Conservation (phyloP, 2,888 invertebrate genomes). For the Coelinius sp. region DNA sequence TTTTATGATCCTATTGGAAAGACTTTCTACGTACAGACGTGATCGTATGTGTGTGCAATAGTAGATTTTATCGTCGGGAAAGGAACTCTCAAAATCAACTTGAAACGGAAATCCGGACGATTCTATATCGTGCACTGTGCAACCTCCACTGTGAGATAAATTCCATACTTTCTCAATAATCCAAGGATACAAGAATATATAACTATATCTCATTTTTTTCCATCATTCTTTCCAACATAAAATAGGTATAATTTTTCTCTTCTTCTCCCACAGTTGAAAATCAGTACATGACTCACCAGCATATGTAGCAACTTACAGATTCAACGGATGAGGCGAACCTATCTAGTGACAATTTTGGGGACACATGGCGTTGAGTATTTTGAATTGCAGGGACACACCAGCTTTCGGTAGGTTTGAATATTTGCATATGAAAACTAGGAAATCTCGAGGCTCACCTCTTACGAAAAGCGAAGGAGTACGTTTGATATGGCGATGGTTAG, state of each 20-base stretch:
- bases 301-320: conserved; percentile 4
- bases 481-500: conserved; percentile 29
- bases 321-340: conserved; percentile 42
- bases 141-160: conserved; percentile 9
- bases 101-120: conserved; percentile 26
- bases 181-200: neutral
- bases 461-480: conserved; percentile 59
- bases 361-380: conserved; percentile 54
- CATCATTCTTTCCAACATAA: neutral
- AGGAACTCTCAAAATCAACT: conserved; percentile 25
- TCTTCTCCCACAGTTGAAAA: neutral
- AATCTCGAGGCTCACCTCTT: conserved; percentile 65
- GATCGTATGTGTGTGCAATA: neutral
- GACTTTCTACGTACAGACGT: neutral
- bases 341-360: conserved; percentile 42
- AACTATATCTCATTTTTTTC: neutral
- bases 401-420: conserved; percentile 42
- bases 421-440: conserved; percentile 69
- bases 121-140: conserved; percentile 1
- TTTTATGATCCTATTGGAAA: conserved; percentile 18
- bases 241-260: neutral
- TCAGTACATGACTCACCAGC: neutral
- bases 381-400: conserved; percentile 44
- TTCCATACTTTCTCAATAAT: conserved; percentile 19
- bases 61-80: conserved; percentile 23